phyloP scores from a whole-genome alignment of 2,888 invertebrate genomes.

The Buathra laborator region DNA sequence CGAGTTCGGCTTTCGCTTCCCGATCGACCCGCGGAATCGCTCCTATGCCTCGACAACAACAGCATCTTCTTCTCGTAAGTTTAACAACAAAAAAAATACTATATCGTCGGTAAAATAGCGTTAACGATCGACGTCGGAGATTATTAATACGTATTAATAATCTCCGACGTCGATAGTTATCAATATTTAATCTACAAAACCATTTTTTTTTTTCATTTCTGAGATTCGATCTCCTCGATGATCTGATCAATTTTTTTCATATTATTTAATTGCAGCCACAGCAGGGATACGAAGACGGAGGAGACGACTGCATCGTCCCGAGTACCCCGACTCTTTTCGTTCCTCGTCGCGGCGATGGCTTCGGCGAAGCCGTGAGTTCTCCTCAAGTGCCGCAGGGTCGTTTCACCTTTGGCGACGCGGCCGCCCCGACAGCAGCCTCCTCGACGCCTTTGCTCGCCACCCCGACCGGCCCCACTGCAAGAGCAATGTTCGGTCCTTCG shows the following conservation, averaged over 20 bases:
- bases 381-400: constrained; percentile 91
- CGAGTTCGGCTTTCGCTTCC: constrained; percentile 80
- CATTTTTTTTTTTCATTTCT: not conserved
- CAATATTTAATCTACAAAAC: too few relatives aligned
- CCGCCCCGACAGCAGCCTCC: constrained; percentile 80
- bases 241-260: not conserved
- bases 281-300: constrained; percentile 88
- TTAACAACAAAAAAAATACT: not conserved
- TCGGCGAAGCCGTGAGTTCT: constrained; percentile 96
- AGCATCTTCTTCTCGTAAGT: constrained; percentile 85
- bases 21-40: constrained; percentile 85
- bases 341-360: constrained; percentile 93
- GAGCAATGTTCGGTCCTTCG: constrained; percentile 78
- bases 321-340: constrained; percentile 95
- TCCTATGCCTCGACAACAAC: constrained; percentile 86
- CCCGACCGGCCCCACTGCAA: constrained; percentile 74
- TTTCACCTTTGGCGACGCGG: constrained; percentile 89
- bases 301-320: constrained; percentile 94
- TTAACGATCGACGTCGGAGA: too few relatives aligned
- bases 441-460: constrained; percentile 77
- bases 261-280: constrained; percentile 80
- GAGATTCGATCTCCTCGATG: not conserved
- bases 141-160: too few relatives aligned
- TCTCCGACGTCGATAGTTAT: too few relatives aligned
- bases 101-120: too few relatives aligned